These are phyloP conservation scores for Hetaerina americana DNA, from an alignment of 1,140 invertebrate species.

Conservation along the genomic window DNA sequence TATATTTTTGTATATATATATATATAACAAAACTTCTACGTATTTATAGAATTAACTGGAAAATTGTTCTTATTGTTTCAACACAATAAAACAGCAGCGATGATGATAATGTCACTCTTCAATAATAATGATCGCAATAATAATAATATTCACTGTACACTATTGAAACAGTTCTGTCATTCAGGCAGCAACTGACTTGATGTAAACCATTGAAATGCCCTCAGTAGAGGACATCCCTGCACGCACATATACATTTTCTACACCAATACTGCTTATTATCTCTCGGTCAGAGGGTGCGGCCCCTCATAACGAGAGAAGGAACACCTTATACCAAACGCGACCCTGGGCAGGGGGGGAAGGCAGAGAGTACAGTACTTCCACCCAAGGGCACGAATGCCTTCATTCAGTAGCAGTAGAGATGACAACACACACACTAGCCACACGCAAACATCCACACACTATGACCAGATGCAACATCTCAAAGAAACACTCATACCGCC, in stretches of 20 bases:
- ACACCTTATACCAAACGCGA: neutral
- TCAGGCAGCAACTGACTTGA: neutral
- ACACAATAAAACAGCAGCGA: neutral
- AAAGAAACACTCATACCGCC: neutral
- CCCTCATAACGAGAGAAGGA: neutral
- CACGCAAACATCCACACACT: neutral
- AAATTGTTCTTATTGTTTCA: conserved; percentile 1
- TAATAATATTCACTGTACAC: neutral
- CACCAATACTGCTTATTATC: neutral
- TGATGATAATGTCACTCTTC: neutral
- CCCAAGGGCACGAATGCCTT: neutral
- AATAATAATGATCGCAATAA: neutral
- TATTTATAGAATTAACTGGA: neutral
- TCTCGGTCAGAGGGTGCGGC: neutral
- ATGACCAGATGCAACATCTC: neutral
- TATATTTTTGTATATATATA: neutral
- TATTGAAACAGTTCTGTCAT: neutral
- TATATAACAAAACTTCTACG: neutral
- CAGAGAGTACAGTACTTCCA: no score
- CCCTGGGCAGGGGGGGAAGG: neutral
- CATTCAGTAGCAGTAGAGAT: neutral
- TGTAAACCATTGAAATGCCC: neutral
- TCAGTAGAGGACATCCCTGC: neutral
- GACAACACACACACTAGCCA: neutral
- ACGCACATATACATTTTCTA: neutral